Evolutionary conservation across 2,113 vertebrate genomes (phyloP).

Genomic region (Onychorhynchus coronatus): DNA sequence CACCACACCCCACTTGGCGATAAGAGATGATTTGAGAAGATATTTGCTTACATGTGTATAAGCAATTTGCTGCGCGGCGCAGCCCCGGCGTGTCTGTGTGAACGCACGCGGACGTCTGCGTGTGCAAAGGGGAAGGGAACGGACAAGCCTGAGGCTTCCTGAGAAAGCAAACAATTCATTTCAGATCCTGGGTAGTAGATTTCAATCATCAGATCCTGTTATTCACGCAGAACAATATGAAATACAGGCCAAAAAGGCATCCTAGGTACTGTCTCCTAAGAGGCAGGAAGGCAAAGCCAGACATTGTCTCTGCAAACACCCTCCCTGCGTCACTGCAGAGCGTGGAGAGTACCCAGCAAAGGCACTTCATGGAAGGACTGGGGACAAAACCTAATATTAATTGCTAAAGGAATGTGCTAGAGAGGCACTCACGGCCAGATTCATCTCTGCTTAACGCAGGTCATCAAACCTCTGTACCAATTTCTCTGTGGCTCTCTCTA

Average conservation of each 20-base stretch:
- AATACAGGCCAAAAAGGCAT: not conserved
- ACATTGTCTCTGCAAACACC: not conserved
- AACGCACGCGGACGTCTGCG: not conserved
- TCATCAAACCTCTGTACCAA: not conserved
- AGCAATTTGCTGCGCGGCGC: conserved; percentile 76
- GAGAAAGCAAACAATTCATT: conserved; percentile 51
- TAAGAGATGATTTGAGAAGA: conserved; percentile 90
- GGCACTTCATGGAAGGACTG: not conserved
- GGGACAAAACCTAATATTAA: not conserved
- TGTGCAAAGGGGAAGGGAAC: conserved; percentile 29
- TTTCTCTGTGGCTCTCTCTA: not conserved
- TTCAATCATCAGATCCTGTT: conserved; percentile 70
- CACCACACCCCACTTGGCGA: conserved; percentile 83
- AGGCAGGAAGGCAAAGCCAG: not conserved
- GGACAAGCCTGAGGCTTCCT: not conserved
- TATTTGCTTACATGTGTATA: conserved; percentile 92
- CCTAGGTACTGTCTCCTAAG: not conserved
- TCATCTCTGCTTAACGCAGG: not conserved
- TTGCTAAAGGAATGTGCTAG: not conserved
- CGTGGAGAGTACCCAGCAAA: not conserved
- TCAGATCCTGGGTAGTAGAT: conserved; percentile 63
- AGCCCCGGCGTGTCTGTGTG: conserved; percentile 52
- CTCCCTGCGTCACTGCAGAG: not conserved
- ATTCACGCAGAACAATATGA: conserved; percentile 66
- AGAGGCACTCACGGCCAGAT: not conserved